A percentile compares a stretch with the other conserved stretches of the same genome.
Evolutionary conservation across 2,888 invertebrate species (phyloP).

Genomic region (Matsumyia berberina): DNA sequence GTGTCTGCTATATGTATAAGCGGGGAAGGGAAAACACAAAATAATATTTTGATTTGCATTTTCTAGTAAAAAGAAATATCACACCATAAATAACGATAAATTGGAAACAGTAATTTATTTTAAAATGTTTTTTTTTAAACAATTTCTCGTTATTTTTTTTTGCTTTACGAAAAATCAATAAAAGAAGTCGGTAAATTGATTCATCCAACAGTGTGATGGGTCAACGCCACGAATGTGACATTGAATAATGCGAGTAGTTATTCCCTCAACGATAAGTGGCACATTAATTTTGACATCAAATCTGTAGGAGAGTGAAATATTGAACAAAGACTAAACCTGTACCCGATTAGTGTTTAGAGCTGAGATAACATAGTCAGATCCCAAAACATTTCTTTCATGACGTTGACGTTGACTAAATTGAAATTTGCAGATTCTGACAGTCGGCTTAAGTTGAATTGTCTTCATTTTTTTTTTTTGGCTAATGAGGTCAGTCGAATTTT

Average conservation of each 20-base stretch:
- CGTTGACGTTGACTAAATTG: too few relatives aligned
- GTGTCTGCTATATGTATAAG: slow-evolving; percentile 20
- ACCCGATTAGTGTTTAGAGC: neutral
- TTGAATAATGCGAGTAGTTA: slow-evolving; percentile 53
- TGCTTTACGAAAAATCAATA: slow-evolving; percentile 5
- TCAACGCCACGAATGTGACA: slow-evolving; percentile 53
- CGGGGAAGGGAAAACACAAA: slow-evolving; percentile 3
- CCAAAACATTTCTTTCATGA: too few relatives aligned
- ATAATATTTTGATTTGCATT: slow-evolving; percentile 64
- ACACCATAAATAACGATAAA: slow-evolving; percentile 70
- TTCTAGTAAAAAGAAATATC: slow-evolving; percentile 61
- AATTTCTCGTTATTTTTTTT: neutral
- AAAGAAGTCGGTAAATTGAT: slow-evolving; percentile 51
- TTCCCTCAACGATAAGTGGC: slow-evolving; percentile 30
- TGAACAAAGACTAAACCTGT: neutral
- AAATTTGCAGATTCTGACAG: too few relatives aligned
- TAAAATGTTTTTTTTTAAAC: slow-evolving; percentile 20
- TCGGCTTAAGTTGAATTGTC: too few relatives aligned
- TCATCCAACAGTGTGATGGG: slow-evolving; percentile 51
- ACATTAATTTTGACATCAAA: slow-evolving; percentile 26
- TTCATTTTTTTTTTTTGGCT: too few relatives aligned
- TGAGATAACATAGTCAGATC: neutral
- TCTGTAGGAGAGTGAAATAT: slow-evolving; percentile 13
- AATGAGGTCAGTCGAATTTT: too few relatives aligned
- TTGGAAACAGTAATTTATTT: slow-evolving; percentile 60